Evolutionary conservation across 23 tunicate genomes (phyloP).

Genomic region (Phallusia fumigata): DNA sequence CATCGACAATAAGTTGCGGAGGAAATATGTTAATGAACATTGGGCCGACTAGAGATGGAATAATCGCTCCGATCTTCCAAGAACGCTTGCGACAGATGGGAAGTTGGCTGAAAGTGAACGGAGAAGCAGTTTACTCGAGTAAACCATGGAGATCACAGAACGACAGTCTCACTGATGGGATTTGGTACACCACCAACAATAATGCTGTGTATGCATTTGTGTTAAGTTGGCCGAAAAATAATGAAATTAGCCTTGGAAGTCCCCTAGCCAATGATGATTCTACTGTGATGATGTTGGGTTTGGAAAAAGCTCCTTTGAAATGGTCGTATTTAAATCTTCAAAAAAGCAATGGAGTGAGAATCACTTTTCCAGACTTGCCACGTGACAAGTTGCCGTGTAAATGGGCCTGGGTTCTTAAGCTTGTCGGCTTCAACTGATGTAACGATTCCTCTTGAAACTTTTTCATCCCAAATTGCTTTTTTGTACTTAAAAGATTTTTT

Average conservation of each 20-base stretch:
- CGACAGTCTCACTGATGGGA: slow-evolving; percentile 44
- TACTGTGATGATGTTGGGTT: slow-evolving; percentile 61
- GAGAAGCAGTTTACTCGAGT: slow-evolving; percentile 87
- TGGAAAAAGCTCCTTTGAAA: background rate
- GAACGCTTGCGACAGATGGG: slow-evolving; percentile 78
- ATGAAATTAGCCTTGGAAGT: slow-evolving; percentile 39
- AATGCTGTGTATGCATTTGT: slow-evolving; percentile 67
- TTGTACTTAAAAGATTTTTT: too few species aligned
- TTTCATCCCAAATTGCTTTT: too few species aligned
- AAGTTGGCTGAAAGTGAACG: slow-evolving; percentile 75
- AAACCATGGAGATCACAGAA: slow-evolving; percentile 81
- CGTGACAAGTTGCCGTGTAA: slow-evolving; percentile 44
- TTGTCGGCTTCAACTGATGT: slow-evolving; percentile 28
- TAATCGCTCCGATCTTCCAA: slow-evolving; percentile 69
- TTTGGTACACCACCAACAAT: slow-evolving; percentile 79
- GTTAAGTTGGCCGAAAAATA: slow-evolving; percentile 70
- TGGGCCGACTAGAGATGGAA: slow-evolving; percentile 88
- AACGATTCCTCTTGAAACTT: too few species aligned
- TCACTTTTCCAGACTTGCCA: slow-evolving; percentile 30
- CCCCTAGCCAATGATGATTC: slow-evolving; percentile 35
- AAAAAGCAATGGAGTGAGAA: slow-evolving; percentile 11
- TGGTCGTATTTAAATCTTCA: slow-evolving; percentile 18
- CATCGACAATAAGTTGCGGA: slow-evolving; percentile 86
- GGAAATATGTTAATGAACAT: slow-evolving; percentile 92
- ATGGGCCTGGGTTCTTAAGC: slow-evolving; percentile 94